These are phyloP conservation scores for Ivindomyrus marchei DNA, from an alignment of 2,113 vertebrate species.

Conservation along the genomic window DNA sequence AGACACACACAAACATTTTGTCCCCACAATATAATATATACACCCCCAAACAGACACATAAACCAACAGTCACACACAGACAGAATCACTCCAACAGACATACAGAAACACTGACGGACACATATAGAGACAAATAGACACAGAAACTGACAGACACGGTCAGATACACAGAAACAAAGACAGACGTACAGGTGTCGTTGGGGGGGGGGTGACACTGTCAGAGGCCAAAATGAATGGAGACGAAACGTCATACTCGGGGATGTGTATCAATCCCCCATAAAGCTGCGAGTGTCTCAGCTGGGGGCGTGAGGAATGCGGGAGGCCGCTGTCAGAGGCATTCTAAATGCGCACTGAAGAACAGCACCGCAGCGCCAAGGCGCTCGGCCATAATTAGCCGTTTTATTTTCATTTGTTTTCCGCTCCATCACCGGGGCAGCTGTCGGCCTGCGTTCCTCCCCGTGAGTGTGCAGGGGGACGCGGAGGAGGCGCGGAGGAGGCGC, in stretches of 20 bases:
- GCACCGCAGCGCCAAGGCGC: conserved; percentile 55
- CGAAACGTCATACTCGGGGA: background rate
- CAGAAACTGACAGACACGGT: background rate
- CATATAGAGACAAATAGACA: background rate
- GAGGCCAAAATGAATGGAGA: background rate
- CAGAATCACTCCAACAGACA: background rate
- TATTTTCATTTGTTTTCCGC: conserved; percentile 62
- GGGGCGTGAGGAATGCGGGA: too few species aligned
- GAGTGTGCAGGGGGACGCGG: background rate
- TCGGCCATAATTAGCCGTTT: conserved; percentile 59
- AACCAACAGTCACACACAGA: background rate
- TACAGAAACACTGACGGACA: background rate
- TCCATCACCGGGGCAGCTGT: conserved; percentile 44
- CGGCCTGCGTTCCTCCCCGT: conserved; percentile 9
- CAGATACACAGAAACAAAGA: background rate
- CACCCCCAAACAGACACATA: background rate
- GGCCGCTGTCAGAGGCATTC: conserved; percentile 51
- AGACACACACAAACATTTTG: background rate
- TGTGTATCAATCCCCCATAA: background rate
- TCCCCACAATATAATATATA: background rate
- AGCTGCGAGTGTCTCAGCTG: background rate
- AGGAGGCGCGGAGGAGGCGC: background rate
- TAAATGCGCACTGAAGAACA: conserved; percentile 56
- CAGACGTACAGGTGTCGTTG: background rate
- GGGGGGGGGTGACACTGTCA: too few species aligned